Base-by-base conservation (phyloP, 2,113 vertebrate species). In the Acanthisitta chloris region DNA sequence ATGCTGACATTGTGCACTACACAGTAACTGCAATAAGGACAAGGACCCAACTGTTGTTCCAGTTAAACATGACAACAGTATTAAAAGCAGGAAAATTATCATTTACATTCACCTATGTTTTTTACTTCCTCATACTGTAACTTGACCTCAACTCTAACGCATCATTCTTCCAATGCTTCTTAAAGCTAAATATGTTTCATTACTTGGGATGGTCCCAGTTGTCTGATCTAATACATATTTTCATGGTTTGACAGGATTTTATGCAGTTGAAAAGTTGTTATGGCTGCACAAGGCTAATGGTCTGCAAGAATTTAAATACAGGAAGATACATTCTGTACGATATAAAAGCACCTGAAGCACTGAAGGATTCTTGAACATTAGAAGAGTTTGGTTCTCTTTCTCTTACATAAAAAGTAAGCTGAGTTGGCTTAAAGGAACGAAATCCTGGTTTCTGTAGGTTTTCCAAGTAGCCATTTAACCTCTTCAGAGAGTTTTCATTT, bases 401-500 rank as follows among this genome's bases (percentile, higher is more conserved):
- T 97, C 99, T 98, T 58, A 99, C 96, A 86, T 99, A 99, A 98
- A 99, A 99, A 12, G 98, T 99, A 86, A 99, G 98, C 62, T 97
- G 98, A 92, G 98, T 98, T 51, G 99, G 99, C 96, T 98, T 99
- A 84, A 98, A 96, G 49, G 98, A 98, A 49, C 81, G 96, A 54
- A 96, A 96, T 31, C 98, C 98, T 10, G 99, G 98, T 94, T 99
- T 99, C 96, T 99, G 99, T 29, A 99, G 97, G 90, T 97, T 99
- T 86, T 99, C 99, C 97, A 99, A 98, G 92, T 99, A 99, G 38
- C 98, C 99, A 95, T 99, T 99, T 91, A 99, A 97, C 79, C 98
- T 98, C 98, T 99, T 99, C 58, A 99, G 97, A 33, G 99, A 99
- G 96, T 99, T 99, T 97, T 99, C 99, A 98, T 99, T 99, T 95